These are phyloP conservation scores for Podarcis raffonei DNA, from an alignment of 2,113 vertebrate species.

Conservation along the genomic window DNA sequence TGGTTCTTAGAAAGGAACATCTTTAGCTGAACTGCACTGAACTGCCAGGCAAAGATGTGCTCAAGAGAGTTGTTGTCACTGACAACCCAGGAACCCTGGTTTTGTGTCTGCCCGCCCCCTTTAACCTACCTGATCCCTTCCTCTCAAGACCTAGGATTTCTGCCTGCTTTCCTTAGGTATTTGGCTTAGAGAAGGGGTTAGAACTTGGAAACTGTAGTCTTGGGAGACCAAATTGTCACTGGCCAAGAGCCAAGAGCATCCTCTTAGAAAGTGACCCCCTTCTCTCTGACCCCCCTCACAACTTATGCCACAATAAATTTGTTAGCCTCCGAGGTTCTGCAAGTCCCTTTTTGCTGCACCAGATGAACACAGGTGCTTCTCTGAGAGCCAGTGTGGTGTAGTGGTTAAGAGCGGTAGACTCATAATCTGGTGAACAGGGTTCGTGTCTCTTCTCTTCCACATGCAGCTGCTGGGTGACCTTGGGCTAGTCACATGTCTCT, in stretches of 20 bases:
- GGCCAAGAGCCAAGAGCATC: neutral
- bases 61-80: neutral
- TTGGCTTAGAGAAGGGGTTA: neutral
- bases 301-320: neutral
- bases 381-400: neutral
- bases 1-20: neutral
- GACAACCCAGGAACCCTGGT: neutral
- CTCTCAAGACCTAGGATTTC: neutral
- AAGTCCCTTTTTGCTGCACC: neutral
- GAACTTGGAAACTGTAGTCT: neutral
- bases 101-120: neutral
- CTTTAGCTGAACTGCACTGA: neutral
- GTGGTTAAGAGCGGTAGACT: too few species aligned
- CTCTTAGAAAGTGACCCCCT: neutral
- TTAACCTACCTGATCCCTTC: neutral
- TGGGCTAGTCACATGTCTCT: too few species aligned
- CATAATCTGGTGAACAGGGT: too few species aligned
- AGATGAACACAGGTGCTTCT: neutral
- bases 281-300: neutral
- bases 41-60: neutral
- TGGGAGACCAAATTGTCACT: neutral
- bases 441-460: fast-evolving
- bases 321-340: neutral
- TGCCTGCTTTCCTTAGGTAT: neutral
- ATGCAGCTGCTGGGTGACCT: too few species aligned